phyloP scores from a whole-genome alignment of 1,140 invertebrate genomes.

The Popillia japonica region DNA sequence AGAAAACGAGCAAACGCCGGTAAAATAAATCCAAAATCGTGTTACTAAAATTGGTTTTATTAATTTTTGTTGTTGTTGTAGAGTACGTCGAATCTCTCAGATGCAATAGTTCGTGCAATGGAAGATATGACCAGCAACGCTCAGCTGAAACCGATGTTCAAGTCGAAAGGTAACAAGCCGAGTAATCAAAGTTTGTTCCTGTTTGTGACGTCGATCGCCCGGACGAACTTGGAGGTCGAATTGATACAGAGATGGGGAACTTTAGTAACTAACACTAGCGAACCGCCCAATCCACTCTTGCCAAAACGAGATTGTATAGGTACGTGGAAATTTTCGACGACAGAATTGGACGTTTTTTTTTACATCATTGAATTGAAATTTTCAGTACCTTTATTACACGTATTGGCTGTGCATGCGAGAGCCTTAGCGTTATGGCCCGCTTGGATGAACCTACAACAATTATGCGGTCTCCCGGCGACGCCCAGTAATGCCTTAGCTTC shows the following conservation, averaged over 20 bases:
- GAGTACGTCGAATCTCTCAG: constrained; percentile 72
- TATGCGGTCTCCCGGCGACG: constrained; percentile 63
- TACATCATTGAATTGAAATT: no score
- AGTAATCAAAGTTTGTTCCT: constrained; percentile 82
- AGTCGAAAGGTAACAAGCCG: constrained; percentile 65
- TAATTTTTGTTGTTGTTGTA: constrained; percentile 57
- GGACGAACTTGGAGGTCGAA: constrained; percentile 93
- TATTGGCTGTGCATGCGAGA: constrained; percentile 81
- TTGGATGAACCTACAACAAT: constrained; percentile 71
- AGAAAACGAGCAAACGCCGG: constrained; percentile 72
- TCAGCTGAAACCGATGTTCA: constrained; percentile 70
- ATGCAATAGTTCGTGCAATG: constrained; percentile 89
- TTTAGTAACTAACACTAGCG: constrained; percentile 66
- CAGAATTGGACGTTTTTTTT: background rate
- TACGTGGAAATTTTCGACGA: constrained; percentile 53
- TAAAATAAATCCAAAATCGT: constrained; percentile 53
- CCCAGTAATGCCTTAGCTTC: constrained; percentile 60
- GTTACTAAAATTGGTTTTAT: no score
- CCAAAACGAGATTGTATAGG: constrained; percentile 88
- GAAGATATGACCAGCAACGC: constrained; percentile 90
- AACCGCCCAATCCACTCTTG: constrained; percentile 68
- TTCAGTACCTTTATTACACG: constrained; percentile 86
- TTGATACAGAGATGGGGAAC: constrained; percentile 86
- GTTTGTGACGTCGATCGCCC: constrained; percentile 89
- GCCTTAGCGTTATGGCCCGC: constrained; percentile 72